Evolutionary conservation across 2,113 vertebrate species (phyloP).

Genomic region (Pardalotus punctatus): DNA sequence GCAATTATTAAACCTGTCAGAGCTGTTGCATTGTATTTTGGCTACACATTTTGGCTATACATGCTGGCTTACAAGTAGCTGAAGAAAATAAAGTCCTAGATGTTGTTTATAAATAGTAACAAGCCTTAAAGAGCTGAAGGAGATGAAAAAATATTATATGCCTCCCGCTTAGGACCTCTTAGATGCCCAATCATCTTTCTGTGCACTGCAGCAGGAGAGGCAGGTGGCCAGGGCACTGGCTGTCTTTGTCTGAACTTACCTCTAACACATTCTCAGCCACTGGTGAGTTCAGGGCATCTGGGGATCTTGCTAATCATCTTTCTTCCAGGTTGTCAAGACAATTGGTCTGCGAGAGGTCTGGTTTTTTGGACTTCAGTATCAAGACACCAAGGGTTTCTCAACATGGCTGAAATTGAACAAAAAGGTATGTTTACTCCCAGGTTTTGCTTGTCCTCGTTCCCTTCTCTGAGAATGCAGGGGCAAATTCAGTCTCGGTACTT

Average conservation of each 20-base stretch:
- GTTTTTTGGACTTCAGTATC: constrained; percentile 99
- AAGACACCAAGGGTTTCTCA: constrained; percentile 96
- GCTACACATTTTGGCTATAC: neutral
- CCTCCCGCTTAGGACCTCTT: neutral
- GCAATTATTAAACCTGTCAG: neutral
- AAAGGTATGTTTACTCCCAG: constrained; percentile 79
- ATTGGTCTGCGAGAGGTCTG: constrained; percentile 96
- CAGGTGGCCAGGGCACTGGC: neutral
- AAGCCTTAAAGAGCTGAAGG: neutral
- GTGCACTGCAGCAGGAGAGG: neutral
- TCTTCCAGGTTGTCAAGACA: constrained; percentile 92
- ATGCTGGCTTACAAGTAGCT: neutral
- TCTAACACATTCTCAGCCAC: fast-evolving
- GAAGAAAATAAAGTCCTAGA: neutral
- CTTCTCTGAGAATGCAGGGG: neutral
- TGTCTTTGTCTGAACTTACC: neutral
- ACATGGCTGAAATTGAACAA: constrained; percentile 99
- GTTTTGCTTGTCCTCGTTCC: neutral
- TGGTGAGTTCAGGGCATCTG: neutral
- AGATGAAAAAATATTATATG: neutral
- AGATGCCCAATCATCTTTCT: fast-evolving
- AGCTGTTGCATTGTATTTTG: neutral
- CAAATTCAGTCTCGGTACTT: neutral
- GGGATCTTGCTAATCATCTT: neutral
- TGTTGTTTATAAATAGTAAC: neutral